phyloP scores from a whole-genome alignment of 2,113 vertebrate genomes.

The Syrmaticus mikado region DNA sequence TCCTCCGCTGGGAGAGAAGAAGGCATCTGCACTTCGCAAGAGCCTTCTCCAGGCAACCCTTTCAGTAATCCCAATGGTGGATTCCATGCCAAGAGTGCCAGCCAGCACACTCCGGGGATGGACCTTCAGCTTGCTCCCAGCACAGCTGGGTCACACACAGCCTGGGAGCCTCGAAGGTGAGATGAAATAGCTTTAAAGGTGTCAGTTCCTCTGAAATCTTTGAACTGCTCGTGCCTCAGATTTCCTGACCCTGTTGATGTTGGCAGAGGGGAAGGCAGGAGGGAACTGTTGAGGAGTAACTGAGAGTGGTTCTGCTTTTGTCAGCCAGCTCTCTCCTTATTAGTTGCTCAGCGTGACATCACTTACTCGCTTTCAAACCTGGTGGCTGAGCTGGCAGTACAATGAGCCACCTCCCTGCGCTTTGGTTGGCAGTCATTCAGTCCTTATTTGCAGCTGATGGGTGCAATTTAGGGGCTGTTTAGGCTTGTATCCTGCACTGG shows the following conservation, averaged over 20 bases:
- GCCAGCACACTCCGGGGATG: neutral
- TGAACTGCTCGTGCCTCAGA: fast-evolving
- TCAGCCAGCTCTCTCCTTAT: neutral
- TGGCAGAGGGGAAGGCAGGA: neutral
- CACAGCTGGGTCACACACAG: neutral
- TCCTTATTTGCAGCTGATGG: neutral
- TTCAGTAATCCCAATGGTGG: neutral
- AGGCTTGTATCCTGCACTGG: fast-evolving
- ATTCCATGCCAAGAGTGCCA: fast-evolving
- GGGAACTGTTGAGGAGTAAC: neutral
- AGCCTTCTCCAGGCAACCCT: neutral
- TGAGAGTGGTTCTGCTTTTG: neutral
- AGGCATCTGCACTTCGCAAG: fast-evolving
- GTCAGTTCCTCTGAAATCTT: neutral
- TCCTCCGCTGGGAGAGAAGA: neutral
- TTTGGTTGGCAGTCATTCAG: neutral
- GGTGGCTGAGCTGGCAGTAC: neutral
- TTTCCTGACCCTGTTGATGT: neutral
- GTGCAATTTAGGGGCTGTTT: neutral
- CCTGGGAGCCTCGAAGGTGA: neutral
- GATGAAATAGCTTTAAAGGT: neutral
- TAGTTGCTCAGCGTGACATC: neutral
- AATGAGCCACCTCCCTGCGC: neutral
- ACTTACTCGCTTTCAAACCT: neutral
- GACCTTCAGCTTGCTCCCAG: neutral